Base-by-base conservation (phyloP, 2,888 invertebrate genomes). In the Xestia ashworthii region DNA sequence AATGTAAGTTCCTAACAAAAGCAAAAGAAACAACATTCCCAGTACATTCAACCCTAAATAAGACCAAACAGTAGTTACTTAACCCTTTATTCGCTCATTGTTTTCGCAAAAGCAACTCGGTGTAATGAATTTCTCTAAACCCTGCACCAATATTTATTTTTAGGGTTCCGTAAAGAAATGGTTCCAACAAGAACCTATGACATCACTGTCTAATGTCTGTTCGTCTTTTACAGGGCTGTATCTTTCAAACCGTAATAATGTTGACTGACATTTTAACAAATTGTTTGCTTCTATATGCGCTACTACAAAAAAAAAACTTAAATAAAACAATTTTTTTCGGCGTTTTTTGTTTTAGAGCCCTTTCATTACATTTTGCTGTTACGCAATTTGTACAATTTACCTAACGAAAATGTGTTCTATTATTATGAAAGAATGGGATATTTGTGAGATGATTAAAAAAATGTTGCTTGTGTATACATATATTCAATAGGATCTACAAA, bases 41-140 rank as follows among this genome's bases (percentile, higher is more conserved):
- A 65, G 87, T 78, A 75, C 87, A 88, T 88, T 88, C 81, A 88
- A 88, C 87, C 81, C 74, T 82, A 74, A 83, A 86, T 82, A 77
- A 74, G 41, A 25, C 68, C 41, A 38, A 75, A 83, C 76, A 78
- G 72, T 62, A 68, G 75, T 69, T 67, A 78, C 60, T 73, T 74
- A 58, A 70, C 75, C 74, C 78, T 85, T 88, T 87, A 88, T 88
- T 81, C 82, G 76, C 74, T 86, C 84, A 89, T 89, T 89, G 89
- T 89, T 89, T 88, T 84, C 79, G 76, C 80, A 82, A 87, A 84
- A 81, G 78, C 72, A 79, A 87, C 79, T 72, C 70, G 46, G 76
- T 65, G 71, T 84, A 82, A 87, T 87, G 82, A 82, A 82, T 86
- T 89, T 80, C 85, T 70, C 81, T 85, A 84, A 83, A 79, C 66